A percentile compares a stretch with the other conserved stretches of the same genome.
Conservation (phyloP, 2,113 vertebrate genomes). For the Drymodes brunneopygia region DNA sequence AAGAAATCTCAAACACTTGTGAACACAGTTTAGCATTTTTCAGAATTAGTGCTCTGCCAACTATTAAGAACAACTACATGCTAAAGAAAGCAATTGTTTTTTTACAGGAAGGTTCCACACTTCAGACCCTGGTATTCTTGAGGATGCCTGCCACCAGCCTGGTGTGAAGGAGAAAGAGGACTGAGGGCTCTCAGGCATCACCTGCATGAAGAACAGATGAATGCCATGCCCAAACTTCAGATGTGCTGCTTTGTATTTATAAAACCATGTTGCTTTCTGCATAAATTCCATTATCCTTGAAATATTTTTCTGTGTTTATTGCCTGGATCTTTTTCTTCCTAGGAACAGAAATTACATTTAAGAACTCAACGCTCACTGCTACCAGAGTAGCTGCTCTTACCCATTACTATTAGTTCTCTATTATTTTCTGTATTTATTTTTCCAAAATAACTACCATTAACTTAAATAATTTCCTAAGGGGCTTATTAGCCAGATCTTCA, state of each 20-base stretch:
- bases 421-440: slow-evolving; percentile 10
- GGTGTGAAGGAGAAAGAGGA: not conserved
- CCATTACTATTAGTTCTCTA: not conserved
- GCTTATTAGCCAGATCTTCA: not conserved
- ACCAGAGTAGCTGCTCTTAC: not conserved
- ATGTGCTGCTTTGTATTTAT: not conserved
- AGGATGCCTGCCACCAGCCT: not conserved
- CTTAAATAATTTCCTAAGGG: slow-evolving; percentile 7
- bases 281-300: not conserved
- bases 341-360: not conserved
- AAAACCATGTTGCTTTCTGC: not conserved
- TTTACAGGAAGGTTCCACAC: not conserved
- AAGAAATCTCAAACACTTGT: not conserved
- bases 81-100: not conserved
- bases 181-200: not conserved
- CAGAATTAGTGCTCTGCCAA: slow-evolving; percentile 1
- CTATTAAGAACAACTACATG: not conserved
- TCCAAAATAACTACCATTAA: slow-evolving; percentile 33
- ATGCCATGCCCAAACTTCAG: not conserved
- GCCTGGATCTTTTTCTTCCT: not conserved
- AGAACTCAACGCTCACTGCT: not conserved
- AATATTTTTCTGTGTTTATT: not conserved
- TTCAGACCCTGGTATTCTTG: not conserved
- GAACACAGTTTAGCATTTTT: not conserved
- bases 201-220: not conserved